Evolutionary conservation across 2,888 invertebrate species (phyloP).

Genomic region (Bhutanitis thaidina): DNA sequence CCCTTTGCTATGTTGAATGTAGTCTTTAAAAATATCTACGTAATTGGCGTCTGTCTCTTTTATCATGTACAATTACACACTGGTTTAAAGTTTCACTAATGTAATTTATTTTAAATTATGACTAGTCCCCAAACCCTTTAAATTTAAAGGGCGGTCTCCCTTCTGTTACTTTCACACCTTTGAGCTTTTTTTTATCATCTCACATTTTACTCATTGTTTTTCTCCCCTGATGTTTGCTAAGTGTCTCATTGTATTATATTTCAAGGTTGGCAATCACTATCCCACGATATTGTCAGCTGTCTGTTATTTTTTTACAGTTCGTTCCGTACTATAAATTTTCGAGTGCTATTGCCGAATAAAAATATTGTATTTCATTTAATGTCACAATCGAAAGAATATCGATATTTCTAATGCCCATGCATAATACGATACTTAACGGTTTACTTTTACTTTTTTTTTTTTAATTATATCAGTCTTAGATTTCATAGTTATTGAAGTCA

Average conservation of each 20-base stretch:
- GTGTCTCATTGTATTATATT: conserved; percentile 43
- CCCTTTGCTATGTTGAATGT: no score
- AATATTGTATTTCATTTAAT: conserved; percentile 7
- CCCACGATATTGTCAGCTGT: conserved; percentile 44
- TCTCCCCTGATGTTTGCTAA: conserved; percentile 50
- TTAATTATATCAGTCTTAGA: no score
- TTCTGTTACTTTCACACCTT: conserved; percentile 36
- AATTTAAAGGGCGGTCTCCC: conserved; percentile 15
- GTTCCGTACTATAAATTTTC: conserved; percentile 17
- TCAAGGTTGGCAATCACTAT: conserved; percentile 41
- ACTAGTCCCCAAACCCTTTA: conserved; percentile 7
- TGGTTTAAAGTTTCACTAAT: conserved; percentile 1
- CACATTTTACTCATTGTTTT: conserved; percentile 32
- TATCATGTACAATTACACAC: conserved; percentile 4
- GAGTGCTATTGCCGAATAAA: conserved; percentile 2
- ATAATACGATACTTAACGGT: not conserved
- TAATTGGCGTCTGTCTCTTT: not conserved
- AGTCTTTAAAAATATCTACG: no score
- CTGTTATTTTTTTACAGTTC: conserved; percentile 22
- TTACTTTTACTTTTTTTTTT: no score
- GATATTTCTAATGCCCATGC: not conserved
- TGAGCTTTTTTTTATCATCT: conserved; percentile 28
- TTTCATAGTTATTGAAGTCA: no score
- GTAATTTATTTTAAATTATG: not conserved
- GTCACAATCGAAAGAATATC: not conserved